A percentile compares a stretch with the other conserved stretches of the same genome.
phyloP scores from a whole-genome alignment of 92 coral and sea anemone genomes.

The Meandrina meandrites region DNA sequence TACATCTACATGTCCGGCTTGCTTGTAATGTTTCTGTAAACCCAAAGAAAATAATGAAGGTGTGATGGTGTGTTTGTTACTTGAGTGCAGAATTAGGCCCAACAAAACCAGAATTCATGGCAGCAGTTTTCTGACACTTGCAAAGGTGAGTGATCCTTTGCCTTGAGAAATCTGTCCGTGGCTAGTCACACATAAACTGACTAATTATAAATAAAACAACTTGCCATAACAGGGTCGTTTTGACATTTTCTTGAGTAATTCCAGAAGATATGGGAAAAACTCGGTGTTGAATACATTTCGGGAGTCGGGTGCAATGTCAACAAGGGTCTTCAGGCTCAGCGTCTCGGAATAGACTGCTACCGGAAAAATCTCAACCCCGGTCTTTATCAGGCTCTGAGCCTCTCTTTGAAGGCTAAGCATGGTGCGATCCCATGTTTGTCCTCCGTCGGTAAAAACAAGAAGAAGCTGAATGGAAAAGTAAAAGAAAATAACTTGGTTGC shows the following conservation, averaged over 20 bases:
- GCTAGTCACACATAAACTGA: neutral
- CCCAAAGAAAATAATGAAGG: too few species aligned
- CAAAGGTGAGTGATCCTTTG: neutral
- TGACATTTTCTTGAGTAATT: conserved; percentile 60
- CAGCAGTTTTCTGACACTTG: neutral
- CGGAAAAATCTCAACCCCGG: conserved; percentile 72
- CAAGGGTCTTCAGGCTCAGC: conserved; percentile 61
- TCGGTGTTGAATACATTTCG: conserved; percentile 67
- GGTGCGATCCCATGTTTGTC: conserved; percentile 70
- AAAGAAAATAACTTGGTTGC: too few species aligned
- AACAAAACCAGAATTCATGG: too few species aligned
- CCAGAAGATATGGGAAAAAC: conserved; percentile 69
- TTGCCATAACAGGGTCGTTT: conserved; percentile 71
- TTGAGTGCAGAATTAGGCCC: too few species aligned
- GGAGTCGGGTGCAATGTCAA: conserved; percentile 64
- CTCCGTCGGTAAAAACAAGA: conserved; percentile 75
- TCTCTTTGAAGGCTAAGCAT: conserved; percentile 63
- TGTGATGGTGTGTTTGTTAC: too few species aligned
- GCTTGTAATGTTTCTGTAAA: too few species aligned
- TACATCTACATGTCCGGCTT: too few species aligned
- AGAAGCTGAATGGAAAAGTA: conserved; percentile 45
- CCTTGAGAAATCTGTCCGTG: neutral
- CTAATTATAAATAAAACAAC: neutral
- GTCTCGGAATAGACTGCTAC: conserved; percentile 71
- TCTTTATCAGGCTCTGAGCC: conserved; percentile 56